These are phyloP conservation scores for Syndactyla subalaris DNA, from an alignment of 2,797 vertebrate species.

Conservation along the genomic window DNA sequence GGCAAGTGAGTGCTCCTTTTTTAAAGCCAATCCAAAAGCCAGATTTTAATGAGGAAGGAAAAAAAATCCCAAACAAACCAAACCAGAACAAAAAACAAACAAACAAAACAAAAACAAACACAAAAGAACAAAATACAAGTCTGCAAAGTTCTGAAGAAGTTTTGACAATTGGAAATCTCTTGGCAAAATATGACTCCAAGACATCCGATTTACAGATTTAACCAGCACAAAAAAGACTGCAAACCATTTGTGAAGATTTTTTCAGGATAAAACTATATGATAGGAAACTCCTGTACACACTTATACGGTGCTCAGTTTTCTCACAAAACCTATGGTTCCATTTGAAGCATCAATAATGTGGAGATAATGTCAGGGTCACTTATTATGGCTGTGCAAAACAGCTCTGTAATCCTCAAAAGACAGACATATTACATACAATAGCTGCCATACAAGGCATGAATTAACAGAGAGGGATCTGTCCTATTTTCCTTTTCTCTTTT, in stretches of 20 bases:
- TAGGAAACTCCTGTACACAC: background rate
- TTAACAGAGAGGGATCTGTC: background rate
- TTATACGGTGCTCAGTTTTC: background rate
- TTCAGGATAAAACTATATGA: background rate
- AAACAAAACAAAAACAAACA: background rate
- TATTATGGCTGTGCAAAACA: background rate
- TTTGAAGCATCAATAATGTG: background rate
- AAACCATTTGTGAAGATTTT: background rate
- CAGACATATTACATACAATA: background rate
- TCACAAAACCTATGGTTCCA: background rate
- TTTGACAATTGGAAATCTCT: background rate
- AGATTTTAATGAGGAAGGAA: background rate
- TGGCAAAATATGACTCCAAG: background rate
- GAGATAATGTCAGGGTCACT: conserved; percentile 21
- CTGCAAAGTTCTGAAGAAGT: background rate
- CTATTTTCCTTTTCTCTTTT: background rate
- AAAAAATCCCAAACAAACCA: background rate
- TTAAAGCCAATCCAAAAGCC: background rate
- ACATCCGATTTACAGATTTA: background rate
- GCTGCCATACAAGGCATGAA: background rate
- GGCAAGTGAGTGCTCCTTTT: background rate
- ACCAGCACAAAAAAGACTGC: background rate
- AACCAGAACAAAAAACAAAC: background rate
- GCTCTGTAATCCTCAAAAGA: background rate
- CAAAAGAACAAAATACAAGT: background rate